Evolutionary conservation across 2,888 invertebrate genomes (phyloP).

Genomic region (Athalia rosae): DNA sequence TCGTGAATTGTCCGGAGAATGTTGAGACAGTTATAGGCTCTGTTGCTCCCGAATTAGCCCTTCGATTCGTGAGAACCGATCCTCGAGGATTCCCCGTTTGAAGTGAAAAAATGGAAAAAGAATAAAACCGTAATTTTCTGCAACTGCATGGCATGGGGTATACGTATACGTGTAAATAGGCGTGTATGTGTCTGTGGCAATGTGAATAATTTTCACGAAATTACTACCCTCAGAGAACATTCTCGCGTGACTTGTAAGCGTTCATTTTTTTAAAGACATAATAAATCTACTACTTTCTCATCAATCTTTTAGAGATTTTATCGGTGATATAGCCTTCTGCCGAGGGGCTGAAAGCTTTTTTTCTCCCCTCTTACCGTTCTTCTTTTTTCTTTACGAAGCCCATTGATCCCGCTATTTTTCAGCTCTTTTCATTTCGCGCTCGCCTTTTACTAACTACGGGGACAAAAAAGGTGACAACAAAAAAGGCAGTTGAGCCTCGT

Average conservation of each 20-base stretch:
- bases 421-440: too few relatives aligned
- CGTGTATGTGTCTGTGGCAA: neutral
- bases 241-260: slow-evolving; percentile 8
- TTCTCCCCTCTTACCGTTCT: neutral
- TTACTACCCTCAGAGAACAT: neutral
- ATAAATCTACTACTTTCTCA: slow-evolving; percentile 10
- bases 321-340: neutral
- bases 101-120: slow-evolving; percentile 5
- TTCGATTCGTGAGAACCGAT: slow-evolving; percentile 43
- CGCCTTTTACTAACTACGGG: too few relatives aligned
- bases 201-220: neutral
- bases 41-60: slow-evolving; percentile 58
- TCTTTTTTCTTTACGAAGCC: too few relatives aligned
- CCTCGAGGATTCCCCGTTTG: slow-evolving; percentile 4
- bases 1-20: slow-evolving; percentile 74
- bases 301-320: slow-evolving; percentile 22
- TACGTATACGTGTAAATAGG: too few relatives aligned
- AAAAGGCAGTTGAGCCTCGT: too few relatives aligned
- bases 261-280: slow-evolving; percentile 2
- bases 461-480: too few relatives aligned
- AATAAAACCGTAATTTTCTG: too few relatives aligned
- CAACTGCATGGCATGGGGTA: too few relatives aligned
- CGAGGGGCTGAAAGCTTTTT: slow-evolving; percentile 4
- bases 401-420: too few relatives aligned
- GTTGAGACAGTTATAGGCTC: slow-evolving; percentile 53